Conservation (phyloP, 2,888 invertebrate species). For the Aelia acuminata region DNA sequence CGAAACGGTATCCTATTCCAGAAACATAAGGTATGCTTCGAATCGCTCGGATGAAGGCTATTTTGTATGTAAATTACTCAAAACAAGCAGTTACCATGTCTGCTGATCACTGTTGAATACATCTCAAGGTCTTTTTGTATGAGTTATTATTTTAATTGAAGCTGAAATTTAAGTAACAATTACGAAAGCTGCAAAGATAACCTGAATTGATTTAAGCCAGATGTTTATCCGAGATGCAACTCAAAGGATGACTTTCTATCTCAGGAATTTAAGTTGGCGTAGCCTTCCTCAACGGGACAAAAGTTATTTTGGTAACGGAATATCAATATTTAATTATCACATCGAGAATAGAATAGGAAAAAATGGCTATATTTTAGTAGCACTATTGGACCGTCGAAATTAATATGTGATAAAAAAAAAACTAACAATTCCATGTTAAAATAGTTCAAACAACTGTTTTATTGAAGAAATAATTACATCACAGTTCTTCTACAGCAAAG, state of each 20-base stretch:
- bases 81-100: neutral
- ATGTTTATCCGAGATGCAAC: neutral
- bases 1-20: neutral
- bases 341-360: too few species aligned
- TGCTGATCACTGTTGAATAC: neutral
- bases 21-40: neutral
- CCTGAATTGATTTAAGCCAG: neutral
- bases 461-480: too few species aligned
- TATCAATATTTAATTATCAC: too few species aligned
- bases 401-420: too few species aligned
- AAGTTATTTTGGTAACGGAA: neutral
- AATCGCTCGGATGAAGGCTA: neutral
- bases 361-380: too few species aligned
- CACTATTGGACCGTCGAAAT: too few species aligned
- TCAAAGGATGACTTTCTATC: neutral
- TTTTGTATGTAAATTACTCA: conserved; percentile 9
- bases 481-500: too few species aligned
- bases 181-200: neutral
- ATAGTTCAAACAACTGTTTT: too few species aligned
- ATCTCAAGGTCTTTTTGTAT: neutral
- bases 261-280: neutral
- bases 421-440: too few species aligned
- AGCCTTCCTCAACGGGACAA: neutral
- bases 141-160: neutral
- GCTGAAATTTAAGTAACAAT: neutral